These are phyloP conservation scores for Azorinus chamasolen DNA, from an alignment of 2,888 invertebrate species.

Conservation along the genomic window DNA sequence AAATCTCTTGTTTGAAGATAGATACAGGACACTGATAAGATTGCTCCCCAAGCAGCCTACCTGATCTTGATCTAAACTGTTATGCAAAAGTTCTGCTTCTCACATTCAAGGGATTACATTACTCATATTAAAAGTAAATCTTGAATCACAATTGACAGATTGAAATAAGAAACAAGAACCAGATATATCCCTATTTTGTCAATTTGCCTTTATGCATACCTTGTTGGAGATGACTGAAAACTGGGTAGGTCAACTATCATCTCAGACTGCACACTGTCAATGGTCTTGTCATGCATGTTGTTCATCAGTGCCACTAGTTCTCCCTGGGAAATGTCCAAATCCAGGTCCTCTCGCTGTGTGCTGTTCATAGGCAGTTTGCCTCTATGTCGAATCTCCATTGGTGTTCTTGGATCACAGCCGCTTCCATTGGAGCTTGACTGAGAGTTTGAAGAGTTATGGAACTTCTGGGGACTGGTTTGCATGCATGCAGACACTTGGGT, in stretches of 20 bases:
- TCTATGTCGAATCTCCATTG: slow-evolving; percentile 72
- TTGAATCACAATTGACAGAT: too few species aligned
- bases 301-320: slow-evolving; percentile 74
- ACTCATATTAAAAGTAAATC: too few species aligned
- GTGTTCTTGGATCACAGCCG: slow-evolving; percentile 64
- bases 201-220: too few species aligned
- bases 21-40: too few species aligned
- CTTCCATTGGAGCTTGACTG: slow-evolving; percentile 60
- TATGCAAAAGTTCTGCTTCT: too few species aligned
- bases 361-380: slow-evolving; percentile 74
- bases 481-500: slow-evolving; percentile 65
- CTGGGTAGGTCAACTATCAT: slow-evolving; percentile 84
- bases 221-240: slow-evolving; percentile 78
- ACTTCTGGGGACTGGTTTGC: slow-evolving; percentile 36
- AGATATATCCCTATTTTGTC: too few species aligned
- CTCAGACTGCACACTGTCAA: slow-evolving; percentile 81
- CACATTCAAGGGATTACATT: too few species aligned
- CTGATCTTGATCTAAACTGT: too few species aligned
- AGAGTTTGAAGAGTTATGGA: slow-evolving; percentile 20
- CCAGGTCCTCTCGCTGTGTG: slow-evolving; percentile 72
- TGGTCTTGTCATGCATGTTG: slow-evolving; percentile 78
- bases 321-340: slow-evolving; percentile 68
- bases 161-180: too few species aligned
- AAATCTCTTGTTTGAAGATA: too few species aligned
- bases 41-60: too few species aligned